phyloP scores from a whole-genome alignment of 2,888 invertebrate species.

The Drosophila cyrtoloma region DNA sequence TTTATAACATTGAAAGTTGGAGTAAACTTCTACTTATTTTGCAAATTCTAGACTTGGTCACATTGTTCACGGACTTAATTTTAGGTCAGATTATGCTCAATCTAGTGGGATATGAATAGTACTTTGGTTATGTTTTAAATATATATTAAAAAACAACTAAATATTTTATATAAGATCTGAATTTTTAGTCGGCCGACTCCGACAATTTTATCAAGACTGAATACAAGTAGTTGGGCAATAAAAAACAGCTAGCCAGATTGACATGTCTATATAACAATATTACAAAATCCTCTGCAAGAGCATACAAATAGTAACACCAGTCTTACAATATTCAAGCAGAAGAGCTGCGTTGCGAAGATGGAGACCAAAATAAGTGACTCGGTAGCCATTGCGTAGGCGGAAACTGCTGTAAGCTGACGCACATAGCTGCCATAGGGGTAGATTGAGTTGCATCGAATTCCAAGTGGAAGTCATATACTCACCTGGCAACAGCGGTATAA shows the following conservation, averaged over 20 bases:
- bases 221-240: not conserved
- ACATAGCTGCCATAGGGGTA: conserved; percentile 70
- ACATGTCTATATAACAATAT: not conserved
- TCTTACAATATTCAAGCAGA: conserved; percentile 80
- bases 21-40: not conserved
- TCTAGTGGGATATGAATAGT: too few relatives aligned
- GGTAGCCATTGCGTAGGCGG: conserved; percentile 74
- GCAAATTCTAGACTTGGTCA: too few relatives aligned
- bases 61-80: too few relatives aligned
- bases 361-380: conserved; percentile 79
- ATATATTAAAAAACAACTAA: not conserved
- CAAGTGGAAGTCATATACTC: not conserved
- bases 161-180: not conserved
- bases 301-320: too few relatives aligned
- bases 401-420: conserved; percentile 62
- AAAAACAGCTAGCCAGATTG: not conserved
- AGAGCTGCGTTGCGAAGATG: conserved; percentile 79
- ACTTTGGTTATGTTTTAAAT: too few relatives aligned
- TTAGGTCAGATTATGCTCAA: too few relatives aligned
- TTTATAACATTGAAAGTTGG: not conserved
- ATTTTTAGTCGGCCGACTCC: not conserved
- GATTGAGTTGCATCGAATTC: not conserved
- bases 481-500: conserved; percentile 64
- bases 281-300: not conserved
- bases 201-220: not conserved